phyloP scores from a whole-genome alignment of 2,888 invertebrate genomes.

The Protophormia terraenovae region DNA sequence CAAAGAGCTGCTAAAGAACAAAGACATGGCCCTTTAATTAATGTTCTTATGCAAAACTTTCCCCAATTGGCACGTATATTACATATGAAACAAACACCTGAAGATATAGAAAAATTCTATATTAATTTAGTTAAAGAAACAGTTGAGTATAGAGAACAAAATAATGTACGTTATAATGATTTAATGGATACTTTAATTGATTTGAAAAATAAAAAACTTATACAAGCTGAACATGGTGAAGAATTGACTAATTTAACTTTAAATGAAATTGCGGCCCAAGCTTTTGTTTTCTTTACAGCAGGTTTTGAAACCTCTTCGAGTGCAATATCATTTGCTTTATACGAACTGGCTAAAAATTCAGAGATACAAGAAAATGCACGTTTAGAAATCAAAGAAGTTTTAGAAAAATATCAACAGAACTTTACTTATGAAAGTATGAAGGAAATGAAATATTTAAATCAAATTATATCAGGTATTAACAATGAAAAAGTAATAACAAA shows the following conservation, averaged over 20 bases:
- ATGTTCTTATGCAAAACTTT: conserved; percentile 65
- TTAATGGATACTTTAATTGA: conserved; percentile 84
- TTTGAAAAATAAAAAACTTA: conserved; percentile 80
- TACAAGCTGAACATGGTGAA: conserved; percentile 71
- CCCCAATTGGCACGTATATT: conserved; percentile 72
- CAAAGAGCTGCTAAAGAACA: conserved; percentile 69
- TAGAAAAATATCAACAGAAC: conserved; percentile 70
- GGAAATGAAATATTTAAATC: conserved; percentile 76
- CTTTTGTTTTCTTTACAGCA: conserved; percentile 78
- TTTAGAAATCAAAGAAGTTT: conserved; percentile 78
- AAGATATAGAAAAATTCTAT: conserved; percentile 81
- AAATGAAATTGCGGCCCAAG: conserved; percentile 77
- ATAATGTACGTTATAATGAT: conserved; percentile 82
- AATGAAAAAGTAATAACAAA: too few relatives aligned
- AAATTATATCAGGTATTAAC: conserved; percentile 78
- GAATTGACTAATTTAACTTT: conserved; percentile 72
- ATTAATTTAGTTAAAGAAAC: conserved; percentile 72
- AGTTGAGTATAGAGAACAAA: conserved; percentile 70
- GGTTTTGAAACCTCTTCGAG: conserved; percentile 87
- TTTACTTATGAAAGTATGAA: conserved; percentile 76
- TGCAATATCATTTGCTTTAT: conserved; percentile 82
- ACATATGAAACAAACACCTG: conserved; percentile 69
- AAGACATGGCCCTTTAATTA: conserved; percentile 59
- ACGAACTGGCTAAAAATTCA: conserved; percentile 76
- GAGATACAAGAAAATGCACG: conserved; percentile 81